phyloP scores from a whole-genome alignment of 2,113 vertebrate genomes.

The Lethenteron reissneri region DNA sequence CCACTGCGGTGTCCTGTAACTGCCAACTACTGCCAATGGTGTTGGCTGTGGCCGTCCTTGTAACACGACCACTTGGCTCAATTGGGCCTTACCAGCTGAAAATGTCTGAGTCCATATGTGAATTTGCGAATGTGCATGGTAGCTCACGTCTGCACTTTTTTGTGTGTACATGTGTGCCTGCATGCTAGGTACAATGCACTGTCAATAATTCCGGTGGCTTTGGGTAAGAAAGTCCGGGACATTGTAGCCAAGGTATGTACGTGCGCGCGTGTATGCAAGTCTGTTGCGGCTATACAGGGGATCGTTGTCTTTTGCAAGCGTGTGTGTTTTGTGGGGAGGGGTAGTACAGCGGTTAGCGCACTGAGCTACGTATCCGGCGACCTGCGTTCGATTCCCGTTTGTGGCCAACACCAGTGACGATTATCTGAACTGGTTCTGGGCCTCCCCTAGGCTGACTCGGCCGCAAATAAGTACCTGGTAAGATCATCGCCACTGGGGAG shows the following conservation, averaged over 20 bases:
- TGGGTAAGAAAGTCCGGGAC: slow-evolving; percentile 42
- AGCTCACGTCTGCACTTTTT: not conserved
- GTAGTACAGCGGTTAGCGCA: not conserved
- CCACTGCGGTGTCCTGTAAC: too few species aligned
- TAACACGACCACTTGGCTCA: too few species aligned
- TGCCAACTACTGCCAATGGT: too few species aligned
- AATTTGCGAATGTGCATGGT: not conserved
- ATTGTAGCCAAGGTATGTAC: slow-evolving; percentile 29
- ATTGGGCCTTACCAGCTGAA: too few species aligned
- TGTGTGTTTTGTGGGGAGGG: too few species aligned
- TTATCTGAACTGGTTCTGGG: not conserved
- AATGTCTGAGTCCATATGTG: not conserved
- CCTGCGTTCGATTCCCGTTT: not conserved
- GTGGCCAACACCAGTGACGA: not conserved
- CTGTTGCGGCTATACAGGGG: too few species aligned
- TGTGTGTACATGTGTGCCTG: not conserved
- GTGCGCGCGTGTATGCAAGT: not conserved
- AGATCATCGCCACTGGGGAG: too few species aligned
- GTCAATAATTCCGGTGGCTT: slow-evolving; percentile 31
- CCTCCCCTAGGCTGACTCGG: too few species aligned
- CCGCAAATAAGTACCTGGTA: too few species aligned
- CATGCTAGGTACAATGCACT: slow-evolving; percentile 25
- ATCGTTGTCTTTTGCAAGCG: too few species aligned
- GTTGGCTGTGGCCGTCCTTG: too few species aligned
- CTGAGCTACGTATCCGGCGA: not conserved